Evolutionary conservation across 2,113 vertebrate species (phyloP).

Genomic region (Sciurus niger): DNA sequence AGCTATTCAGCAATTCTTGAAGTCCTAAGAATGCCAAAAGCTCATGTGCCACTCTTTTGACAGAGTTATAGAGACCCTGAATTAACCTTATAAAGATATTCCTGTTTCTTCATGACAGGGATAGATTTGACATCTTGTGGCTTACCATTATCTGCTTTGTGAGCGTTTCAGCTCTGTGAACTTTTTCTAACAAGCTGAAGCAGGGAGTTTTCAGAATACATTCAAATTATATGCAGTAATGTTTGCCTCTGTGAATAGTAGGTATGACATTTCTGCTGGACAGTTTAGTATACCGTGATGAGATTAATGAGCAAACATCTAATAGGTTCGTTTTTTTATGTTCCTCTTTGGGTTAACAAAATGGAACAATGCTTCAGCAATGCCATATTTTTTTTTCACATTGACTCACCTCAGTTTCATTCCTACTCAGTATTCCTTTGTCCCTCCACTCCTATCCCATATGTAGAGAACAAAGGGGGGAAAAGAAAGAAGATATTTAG

Average conservation of each 20-base stretch:
- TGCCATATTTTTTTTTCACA: not conserved
- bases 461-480: not conserved
- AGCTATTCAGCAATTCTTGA: constrained; percentile 76
- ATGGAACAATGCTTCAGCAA: not conserved
- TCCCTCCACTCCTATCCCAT: not conserved
- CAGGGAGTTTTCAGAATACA: constrained; percentile 51
- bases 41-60: constrained; percentile 71
- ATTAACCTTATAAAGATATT: constrained; percentile 81
- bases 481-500: not conserved
- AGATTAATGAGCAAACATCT: constrained; percentile 59
- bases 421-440: not conserved
- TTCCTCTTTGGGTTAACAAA: constrained; percentile 24
- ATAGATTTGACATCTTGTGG: constrained; percentile 70
- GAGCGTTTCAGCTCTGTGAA: constrained; percentile 61
- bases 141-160: constrained; percentile 69
- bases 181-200: constrained; percentile 71
- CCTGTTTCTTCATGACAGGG: constrained; percentile 71
- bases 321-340: constrained; percentile 18
- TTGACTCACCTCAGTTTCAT: not conserved
- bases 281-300: not conserved
- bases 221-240: constrained; percentile 57
- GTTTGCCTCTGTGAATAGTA: constrained; percentile 55
- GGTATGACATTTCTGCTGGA: constrained; percentile 27
- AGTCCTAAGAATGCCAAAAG: constrained; percentile 52
- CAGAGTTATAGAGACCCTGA: constrained; percentile 74